Percentiles rank a stretch among this genome's conserved stretches.
phyloP scores from a whole-genome alignment of 2,797 vertebrate genomes.

The Loris lydekkerianus region DNA sequence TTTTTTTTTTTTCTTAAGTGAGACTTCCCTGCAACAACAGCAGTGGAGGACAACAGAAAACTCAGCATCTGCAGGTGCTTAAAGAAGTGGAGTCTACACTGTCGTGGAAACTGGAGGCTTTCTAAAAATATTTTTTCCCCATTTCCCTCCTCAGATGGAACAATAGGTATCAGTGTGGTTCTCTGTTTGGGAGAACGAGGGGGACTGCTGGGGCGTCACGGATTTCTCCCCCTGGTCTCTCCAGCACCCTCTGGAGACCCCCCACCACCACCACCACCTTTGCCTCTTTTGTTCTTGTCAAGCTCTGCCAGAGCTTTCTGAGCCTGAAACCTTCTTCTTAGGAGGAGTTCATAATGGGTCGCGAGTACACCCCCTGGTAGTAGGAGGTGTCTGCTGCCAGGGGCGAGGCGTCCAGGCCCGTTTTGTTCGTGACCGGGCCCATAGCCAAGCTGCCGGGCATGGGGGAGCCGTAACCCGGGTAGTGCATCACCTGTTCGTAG shows the following conservation, averaged over 20 bases:
- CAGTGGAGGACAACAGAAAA: conserved; percentile 75
- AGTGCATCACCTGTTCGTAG: conserved; percentile 99
- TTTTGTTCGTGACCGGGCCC: conserved; percentile 97
- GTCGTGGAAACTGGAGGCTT: conserved; percentile 36
- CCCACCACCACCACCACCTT: too few species aligned
- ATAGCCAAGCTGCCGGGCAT: conserved; percentile 96
- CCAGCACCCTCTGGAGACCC: neutral
- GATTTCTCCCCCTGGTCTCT: conserved; percentile 26
- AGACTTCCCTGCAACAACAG: conserved; percentile 88
- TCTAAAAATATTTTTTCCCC: neutral
- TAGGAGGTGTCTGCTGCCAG: conserved; percentile 95
- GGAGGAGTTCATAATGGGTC: conserved; percentile 99
- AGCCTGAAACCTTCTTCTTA: conserved; percentile 85
- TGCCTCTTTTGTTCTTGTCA: neutral
- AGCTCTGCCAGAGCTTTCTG: neutral
- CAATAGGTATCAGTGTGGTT: neutral
- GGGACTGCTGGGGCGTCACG: neutral
- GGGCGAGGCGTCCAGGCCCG: conserved; percentile 94
- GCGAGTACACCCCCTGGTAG: conserved; percentile 98
- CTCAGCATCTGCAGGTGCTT: conserved; percentile 71
- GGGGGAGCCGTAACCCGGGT: conserved; percentile 96
- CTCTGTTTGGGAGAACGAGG: neutral
- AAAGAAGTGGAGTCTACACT: conserved; percentile 70
- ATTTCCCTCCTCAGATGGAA: conserved; percentile 28
- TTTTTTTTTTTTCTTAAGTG: conserved; percentile 79